Percentiles rank a stretch among this genome's conserved stretches.
These are phyloP conservation scores for Entomobrya proxima DNA, from an alignment of 2,888 invertebrate species.

Conservation along the genomic window DNA sequence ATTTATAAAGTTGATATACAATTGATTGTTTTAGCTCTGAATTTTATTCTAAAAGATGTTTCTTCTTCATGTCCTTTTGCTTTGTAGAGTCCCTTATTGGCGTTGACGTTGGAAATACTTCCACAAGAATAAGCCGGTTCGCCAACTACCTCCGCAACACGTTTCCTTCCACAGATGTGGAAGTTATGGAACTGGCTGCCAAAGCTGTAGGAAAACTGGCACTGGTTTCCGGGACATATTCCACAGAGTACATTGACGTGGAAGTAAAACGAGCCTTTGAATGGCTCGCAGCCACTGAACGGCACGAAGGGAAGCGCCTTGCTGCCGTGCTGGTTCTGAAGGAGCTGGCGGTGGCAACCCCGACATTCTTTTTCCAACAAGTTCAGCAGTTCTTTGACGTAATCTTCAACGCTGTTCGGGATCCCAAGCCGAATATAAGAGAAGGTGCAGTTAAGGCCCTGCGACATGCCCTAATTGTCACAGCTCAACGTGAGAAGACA, in stretches of 20 bases:
- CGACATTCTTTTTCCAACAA: constrained; percentile 97
- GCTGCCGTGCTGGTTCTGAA: constrained; percentile 94
- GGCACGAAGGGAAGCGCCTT: constrained; percentile 93
- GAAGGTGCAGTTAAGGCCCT: constrained; percentile 96
- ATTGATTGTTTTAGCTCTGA: too few relatives aligned
- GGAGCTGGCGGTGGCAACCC: constrained; percentile 96
- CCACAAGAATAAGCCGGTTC: constrained; percentile 92
- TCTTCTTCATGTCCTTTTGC: constrained; percentile 64
- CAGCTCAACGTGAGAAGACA: constrained; percentile 96
- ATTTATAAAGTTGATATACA: not conserved
- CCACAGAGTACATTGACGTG: constrained; percentile 98
- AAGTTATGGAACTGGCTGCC: constrained; percentile 96
- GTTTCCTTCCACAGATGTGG: constrained; percentile 92
- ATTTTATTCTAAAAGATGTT: not conserved
- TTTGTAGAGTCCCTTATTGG: constrained; percentile 92
- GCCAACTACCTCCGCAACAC: constrained; percentile 94
- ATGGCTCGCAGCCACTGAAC: constrained; percentile 90
- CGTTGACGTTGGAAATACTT: constrained; percentile 94
- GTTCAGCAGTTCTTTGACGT: constrained; percentile 95
- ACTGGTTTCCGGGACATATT: constrained; percentile 92
- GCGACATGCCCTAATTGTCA: constrained; percentile 95
- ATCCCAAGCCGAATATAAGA: constrained; percentile 92
- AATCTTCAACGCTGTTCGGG: constrained; percentile 93
- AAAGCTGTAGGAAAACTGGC: constrained; percentile 96
- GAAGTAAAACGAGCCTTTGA: constrained; percentile 97